phyloP scores from a whole-genome alignment of 1,140 invertebrate species.

The Phortica variegata region DNA sequence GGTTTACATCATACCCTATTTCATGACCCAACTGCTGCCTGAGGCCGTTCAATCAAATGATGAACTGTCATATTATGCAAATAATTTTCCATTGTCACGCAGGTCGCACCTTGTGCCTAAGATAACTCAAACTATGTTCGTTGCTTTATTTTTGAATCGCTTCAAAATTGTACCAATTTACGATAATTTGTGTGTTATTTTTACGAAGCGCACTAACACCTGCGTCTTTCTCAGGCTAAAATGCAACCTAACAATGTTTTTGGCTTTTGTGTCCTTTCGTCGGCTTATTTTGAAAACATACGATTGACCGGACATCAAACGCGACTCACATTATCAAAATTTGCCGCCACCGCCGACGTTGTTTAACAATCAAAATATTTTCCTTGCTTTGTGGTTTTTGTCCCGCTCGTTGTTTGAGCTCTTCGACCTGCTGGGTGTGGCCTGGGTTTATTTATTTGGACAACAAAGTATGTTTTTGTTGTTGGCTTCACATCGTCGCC shows the following conservation, averaged over 20 bases:
- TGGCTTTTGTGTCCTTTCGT: slow-evolving; percentile 7
- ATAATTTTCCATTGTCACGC: slow-evolving; percentile 54
- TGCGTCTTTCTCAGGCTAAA: slow-evolving; percentile 45
- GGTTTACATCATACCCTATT: slow-evolving; percentile 6
- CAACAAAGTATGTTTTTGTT: too few relatives aligned
- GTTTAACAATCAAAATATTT: slow-evolving; percentile 48
- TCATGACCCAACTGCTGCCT: slow-evolving; percentile 9
- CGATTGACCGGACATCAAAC: slow-evolving; percentile 35
- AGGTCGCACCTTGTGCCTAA: slow-evolving; percentile 22
- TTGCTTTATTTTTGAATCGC: slow-evolving; percentile 8
- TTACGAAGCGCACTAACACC: slow-evolving; percentile 25
- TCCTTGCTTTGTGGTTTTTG: slow-evolving; percentile 47
- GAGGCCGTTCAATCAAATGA: slow-evolving; percentile 32
- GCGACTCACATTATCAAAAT: slow-evolving; percentile 11
- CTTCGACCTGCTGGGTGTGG: too few relatives aligned
- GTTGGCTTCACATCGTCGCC: slow-evolving; percentile 37
- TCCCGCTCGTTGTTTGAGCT: slow-evolving; percentile 9
- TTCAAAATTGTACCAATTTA: slow-evolving; percentile 24
- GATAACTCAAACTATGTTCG: too few relatives aligned
- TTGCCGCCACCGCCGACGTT: too few relatives aligned
- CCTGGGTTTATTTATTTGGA: too few relatives aligned
- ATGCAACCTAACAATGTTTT: slow-evolving; percentile 5
- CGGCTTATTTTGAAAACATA: too few relatives aligned
- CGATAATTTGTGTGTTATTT: slow-evolving; percentile 37
- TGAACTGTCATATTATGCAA: slow-evolving; percentile 52